Evolutionary conservation across 2,113 vertebrate species (phyloP).

Genomic region (Mormoops blainvillei): DNA sequence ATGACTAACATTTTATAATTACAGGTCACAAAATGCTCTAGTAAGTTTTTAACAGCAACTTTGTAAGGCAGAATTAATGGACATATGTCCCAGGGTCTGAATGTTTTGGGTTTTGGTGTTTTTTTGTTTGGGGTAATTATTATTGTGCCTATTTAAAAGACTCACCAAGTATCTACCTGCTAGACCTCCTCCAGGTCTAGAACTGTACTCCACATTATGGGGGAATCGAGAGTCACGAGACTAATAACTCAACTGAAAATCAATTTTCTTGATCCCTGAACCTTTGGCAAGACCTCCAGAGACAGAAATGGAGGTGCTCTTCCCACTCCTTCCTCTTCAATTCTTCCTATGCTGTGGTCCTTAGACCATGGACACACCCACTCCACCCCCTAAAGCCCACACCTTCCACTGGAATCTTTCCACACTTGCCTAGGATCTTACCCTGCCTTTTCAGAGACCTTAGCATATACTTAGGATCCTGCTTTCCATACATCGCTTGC

Average conservation of each 20-base stretch:
- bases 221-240: not conserved
- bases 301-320: not conserved
- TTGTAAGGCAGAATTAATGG: not conserved
- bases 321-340: not conserved
- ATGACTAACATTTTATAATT: not conserved
- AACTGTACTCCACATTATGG: not conserved
- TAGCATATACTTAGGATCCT: not conserved
- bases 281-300: not conserved
- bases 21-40: not conserved
- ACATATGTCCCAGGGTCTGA: not conserved
- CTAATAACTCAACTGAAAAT: not conserved
- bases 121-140: not conserved
- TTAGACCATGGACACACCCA: not conserved
- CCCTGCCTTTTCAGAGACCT: not conserved
- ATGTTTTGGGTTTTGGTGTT: not conserved
- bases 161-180: not conserved
- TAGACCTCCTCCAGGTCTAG: not conserved
- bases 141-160: not conserved
- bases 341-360: not conserved
- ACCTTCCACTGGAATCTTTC: not conserved
- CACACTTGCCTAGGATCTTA: not conserved
- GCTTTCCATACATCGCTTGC: not conserved
- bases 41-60: not conserved
- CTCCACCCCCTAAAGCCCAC: not conserved
- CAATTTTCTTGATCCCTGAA: not conserved